Base-by-base conservation (phyloP, 1,140 invertebrate genomes). In the Bombus balteatus region DNA sequence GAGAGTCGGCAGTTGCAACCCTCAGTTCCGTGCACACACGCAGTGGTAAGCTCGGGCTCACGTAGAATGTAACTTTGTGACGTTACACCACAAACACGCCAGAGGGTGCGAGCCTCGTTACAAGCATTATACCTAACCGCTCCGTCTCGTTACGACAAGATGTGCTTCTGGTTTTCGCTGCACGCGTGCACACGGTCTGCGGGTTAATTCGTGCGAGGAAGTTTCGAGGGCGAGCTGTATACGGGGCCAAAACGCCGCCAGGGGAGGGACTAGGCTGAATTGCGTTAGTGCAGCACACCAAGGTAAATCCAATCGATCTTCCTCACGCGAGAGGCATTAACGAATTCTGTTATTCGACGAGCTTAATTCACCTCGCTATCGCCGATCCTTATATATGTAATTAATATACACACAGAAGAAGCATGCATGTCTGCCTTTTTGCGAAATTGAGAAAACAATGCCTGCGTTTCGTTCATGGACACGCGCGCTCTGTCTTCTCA, bases 41-140 rank as follows among this genome's bases (percentile, higher is more conserved):
- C 88, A 89, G 91, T 72, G 85, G 85, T 88, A 85, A 90, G 87
- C 86, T 85, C 87, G 80, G 90, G 75, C 90, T 90, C 88, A 87
- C 84, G 82, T 87, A 91, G 90, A 90, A 92, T 91, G 92, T 92
- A 94, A 94, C 93, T 94, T 93, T 91, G 92, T 93, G 93, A 94
- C 92, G 92, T 94, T 92, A 92, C 89, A 94, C 93, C 93, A 91
- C 93, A 94, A 94, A 93, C 93, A 94, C 88, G 90, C 92, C 92
- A 89, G 90, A 92, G 92, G 90, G 92, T 92, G 91, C 89, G 91
- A 91, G 93, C 90, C 88, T 90, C 89, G 89, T 91, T 93, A 94
- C 92, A 94, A 94, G 91, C 92, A 92, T 94, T 92, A 92, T 92
- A 93, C 88, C 90, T 91, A 94, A 94, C 93, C 92, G 87, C 91